These are phyloP conservation scores for Samia ricini DNA, from an alignment of 1,140 invertebrate genomes.

Conservation along the genomic window DNA sequence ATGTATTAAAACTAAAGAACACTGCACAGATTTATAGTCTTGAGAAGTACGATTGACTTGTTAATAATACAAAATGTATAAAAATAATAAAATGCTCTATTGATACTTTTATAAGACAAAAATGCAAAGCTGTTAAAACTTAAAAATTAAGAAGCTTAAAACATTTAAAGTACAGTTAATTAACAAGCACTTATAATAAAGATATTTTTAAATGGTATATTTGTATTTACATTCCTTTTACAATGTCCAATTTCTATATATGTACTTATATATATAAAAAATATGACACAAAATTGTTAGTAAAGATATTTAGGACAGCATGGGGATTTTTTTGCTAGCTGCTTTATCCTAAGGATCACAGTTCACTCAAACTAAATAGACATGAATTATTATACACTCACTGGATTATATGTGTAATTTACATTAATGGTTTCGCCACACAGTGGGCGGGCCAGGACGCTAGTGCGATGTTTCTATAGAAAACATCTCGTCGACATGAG, in stretches of 20 bases:
- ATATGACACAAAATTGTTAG: too few relatives aligned
- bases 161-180: too few relatives aligned
- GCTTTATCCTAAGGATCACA: not conserved
- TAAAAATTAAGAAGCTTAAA: constrained; percentile 46
- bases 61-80: not conserved
- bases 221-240: not conserved
- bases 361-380: too few relatives aligned
- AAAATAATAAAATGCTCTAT: not conserved
- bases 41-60: not conserved
- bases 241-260: not conserved
- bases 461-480: too few relatives aligned
- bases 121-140: constrained; percentile 69
- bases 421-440: too few relatives aligned
- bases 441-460: too few relatives aligned
- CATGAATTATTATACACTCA: not conserved
- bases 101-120: constrained; percentile 44
- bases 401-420: too few relatives aligned
- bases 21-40: not conserved
- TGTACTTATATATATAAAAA: too few relatives aligned
- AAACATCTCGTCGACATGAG: too few relatives aligned
- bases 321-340: not conserved
- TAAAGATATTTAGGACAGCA: not conserved
- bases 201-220: too few relatives aligned
- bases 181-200: constrained; percentile 35
- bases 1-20: not conserved